Percentiles rank a stretch among this genome's conserved stretches.
These are phyloP conservation scores for Orthosia gothica DNA, from an alignment of 2,888 invertebrate genomes.

Conservation along the genomic window DNA sequence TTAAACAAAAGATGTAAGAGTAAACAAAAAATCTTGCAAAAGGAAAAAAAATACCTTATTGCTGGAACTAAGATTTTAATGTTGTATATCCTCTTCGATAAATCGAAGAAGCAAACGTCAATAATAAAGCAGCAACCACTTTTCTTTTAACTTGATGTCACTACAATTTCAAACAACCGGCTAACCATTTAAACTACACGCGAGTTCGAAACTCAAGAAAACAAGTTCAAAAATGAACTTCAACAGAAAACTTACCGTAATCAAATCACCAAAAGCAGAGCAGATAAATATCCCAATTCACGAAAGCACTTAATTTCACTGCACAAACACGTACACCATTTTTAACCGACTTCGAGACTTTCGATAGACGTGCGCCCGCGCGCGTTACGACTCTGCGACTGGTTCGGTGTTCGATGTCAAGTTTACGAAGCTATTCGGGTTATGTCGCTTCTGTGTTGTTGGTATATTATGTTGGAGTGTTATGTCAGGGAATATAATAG, in stretches of 20 bases:
- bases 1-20: neutral
- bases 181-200: conserved; percentile 26
- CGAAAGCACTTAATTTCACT: conserved; percentile 60
- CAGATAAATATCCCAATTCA: conserved; percentile 60
- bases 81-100: neutral
- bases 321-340: conserved; percentile 67
- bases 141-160: conserved; percentile 49
- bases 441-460: conserved; percentile 60
- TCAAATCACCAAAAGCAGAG: conserved; percentile 53
- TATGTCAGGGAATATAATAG: conserved; percentile 62
- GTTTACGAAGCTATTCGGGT: conserved; percentile 67
- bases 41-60: neutral
- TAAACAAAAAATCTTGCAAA: neutral
- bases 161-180: conserved; percentile 34
- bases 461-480: conserved; percentile 46
- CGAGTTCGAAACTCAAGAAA: neutral
- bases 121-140: neutral
- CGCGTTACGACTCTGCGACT: conserved; percentile 60
- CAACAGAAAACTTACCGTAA: conserved; percentile 41
- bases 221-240: neutral
- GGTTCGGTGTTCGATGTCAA: conserved; percentile 58
- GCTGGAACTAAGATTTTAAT: neutral
- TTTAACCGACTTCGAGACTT: conserved; percentile 35
- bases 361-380: conserved; percentile 63
- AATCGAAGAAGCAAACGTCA: neutral